Evolutionary conservation across 1,140 invertebrate genomes (phyloP).

Genomic region (Sinella curviseta): DNA sequence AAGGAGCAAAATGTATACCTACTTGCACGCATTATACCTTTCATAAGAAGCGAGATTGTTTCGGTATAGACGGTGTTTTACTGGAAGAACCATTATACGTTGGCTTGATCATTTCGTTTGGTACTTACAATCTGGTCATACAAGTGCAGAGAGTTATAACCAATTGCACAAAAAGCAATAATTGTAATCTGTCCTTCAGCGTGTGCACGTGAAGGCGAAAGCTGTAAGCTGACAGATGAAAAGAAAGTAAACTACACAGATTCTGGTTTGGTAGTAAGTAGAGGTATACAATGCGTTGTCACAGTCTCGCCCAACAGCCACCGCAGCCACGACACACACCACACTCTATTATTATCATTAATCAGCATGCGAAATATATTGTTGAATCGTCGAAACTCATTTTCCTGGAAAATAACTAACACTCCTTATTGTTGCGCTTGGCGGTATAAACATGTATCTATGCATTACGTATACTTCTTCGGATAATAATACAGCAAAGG

Average conservation of each 20-base stretch:
- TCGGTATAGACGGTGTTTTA: too few species aligned
- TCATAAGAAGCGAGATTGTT: too few species aligned
- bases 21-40: too few species aligned
- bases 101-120: background rate
- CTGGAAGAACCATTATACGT: too few species aligned
- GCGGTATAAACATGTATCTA: too few species aligned
- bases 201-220: background rate
- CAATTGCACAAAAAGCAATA: background rate
- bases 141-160: background rate
- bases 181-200: background rate
- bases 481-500: too few species aligned
- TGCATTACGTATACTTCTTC: too few species aligned
- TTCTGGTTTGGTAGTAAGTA: background rate
- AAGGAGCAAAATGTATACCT: too few species aligned
- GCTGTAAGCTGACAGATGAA: background rate
- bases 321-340: background rate
- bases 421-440: too few species aligned
- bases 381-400: background rate
- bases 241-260: background rate
- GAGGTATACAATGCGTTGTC: too few species aligned
- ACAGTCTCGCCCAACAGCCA: background rate
- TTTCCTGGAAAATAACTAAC: background rate
- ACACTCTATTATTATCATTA: constrained; percentile 20
- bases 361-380: constrained; percentile 12
- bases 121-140: too few species aligned